Evolutionary conservation across 64 coral and sea anemone genomes (phyloP).

Genomic region (Stichodactyla helianthus): DNA sequence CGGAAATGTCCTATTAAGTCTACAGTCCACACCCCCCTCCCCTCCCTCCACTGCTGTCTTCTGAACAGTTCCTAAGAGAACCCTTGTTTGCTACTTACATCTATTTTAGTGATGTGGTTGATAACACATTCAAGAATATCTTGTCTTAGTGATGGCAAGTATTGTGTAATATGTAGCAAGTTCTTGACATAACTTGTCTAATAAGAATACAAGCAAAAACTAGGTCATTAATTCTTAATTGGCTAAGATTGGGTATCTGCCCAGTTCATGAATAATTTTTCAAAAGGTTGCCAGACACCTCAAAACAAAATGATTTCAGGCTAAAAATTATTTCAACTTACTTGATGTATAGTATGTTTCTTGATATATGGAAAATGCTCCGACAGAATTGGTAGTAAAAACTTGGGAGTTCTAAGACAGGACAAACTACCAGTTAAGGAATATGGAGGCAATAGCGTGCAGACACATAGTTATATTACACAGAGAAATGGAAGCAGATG

Average conservation of each 20-base stretch:
- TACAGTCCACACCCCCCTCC: no score
- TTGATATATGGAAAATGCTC: conserved; percentile 84
- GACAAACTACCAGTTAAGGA: not conserved
- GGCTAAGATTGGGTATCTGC: no score
- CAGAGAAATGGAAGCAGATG: no score
- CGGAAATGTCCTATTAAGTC: no score
- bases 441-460: not conserved
- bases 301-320: no score
- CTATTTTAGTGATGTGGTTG: conserved; percentile 79
- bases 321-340: not conserved
- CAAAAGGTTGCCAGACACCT: no score
- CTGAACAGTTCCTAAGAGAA: not conserved
- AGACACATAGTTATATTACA: no score
- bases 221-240: no score
- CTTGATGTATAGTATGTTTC: conserved; percentile 66
- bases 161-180: conserved; percentile 56
- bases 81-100: conserved; percentile 60
- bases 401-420: conserved; percentile 60
- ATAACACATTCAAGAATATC: conserved; percentile 74
- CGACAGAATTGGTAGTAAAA: conserved; percentile 70
- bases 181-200: conserved; percentile 93
- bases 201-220: not conserved
- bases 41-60: no score
- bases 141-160: conserved; percentile 54
- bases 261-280: no score